Percentiles rank a stretch among this genome's conserved stretches.
Conservation (phyloP, 2,888 invertebrate species). For the Plebejus argus region DNA sequence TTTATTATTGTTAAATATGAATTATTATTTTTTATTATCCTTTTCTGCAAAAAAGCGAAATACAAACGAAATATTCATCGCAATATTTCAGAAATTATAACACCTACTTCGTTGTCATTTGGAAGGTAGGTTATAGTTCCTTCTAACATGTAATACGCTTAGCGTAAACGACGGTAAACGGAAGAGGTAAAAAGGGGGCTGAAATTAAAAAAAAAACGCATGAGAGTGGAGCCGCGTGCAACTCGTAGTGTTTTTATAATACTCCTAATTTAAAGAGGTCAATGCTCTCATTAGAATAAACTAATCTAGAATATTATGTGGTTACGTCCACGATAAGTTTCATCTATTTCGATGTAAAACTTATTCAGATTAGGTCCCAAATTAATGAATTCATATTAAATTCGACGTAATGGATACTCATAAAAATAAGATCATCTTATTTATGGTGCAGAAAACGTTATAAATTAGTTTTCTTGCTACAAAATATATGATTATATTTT, state of each 20-base stretch:
- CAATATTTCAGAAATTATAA: too few relatives aligned
- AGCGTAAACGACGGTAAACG: too few relatives aligned
- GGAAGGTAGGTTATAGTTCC: too few relatives aligned
- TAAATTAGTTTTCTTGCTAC: not conserved
- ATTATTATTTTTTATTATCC: not conserved
- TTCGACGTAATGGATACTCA: not conserved
- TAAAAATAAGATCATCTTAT: slow-evolving; percentile 10
- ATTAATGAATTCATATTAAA: not conserved
- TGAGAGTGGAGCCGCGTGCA: too few relatives aligned
- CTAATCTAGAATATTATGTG: not conserved
- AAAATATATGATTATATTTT: not conserved
- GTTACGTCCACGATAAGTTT: not conserved
- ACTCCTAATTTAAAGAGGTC: not conserved
- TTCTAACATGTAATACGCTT: too few relatives aligned
- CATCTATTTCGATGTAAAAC: not conserved
- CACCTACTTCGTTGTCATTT: too few relatives aligned
- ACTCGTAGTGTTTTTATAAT: too few relatives aligned
- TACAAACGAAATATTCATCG: too few relatives aligned
- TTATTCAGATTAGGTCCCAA: not conserved
- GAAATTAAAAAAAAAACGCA: too few relatives aligned
- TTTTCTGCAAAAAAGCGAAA: too few relatives aligned
- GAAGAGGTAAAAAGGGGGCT: too few relatives aligned
- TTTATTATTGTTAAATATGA: not conserved
- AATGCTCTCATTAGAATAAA: not conserved
- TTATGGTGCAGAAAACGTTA: not conserved